phyloP scores from a whole-genome alignment of 2,797 vertebrate species.

The Notolepis coatsorum region DNA sequence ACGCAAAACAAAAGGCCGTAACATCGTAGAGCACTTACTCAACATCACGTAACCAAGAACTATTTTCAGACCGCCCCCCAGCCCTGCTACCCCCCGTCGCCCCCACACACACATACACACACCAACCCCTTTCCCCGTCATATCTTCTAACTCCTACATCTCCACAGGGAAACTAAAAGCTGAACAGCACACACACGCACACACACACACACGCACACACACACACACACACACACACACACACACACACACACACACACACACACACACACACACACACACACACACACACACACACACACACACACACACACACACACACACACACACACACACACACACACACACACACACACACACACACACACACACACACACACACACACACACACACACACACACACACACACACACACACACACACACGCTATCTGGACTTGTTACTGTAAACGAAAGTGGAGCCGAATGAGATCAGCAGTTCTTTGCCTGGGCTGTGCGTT shows the following conservation, averaged over 20 bases:
- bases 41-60: neutral
- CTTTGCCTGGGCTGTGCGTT: slow-evolving; percentile 61
- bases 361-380: neutral
- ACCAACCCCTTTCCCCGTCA: too few relatives aligned
- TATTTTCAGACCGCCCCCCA: neutral
- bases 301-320: slow-evolving; percentile 12
- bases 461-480: slow-evolving; percentile 75
- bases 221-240: slow-evolving; percentile 8
- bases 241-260: neutral
- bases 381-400: neutral
- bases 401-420: neutral
- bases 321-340: too few relatives aligned
- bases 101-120: neutral
- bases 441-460: slow-evolving; percentile 69
- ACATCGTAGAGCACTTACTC: neutral
- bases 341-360: neutral
- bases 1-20: slow-evolving; percentile 9
- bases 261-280: slow-evolving; percentile 5
- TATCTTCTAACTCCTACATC: too few relatives aligned
- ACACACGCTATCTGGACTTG: slow-evolving; percentile 48
- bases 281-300: neutral
- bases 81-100: neutral
- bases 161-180: too few relatives aligned
- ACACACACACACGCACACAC: neutral
- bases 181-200: neutral